Conservation (phyloP, 2,888 invertebrate genomes). For the Drosophila tanythrix region DNA sequence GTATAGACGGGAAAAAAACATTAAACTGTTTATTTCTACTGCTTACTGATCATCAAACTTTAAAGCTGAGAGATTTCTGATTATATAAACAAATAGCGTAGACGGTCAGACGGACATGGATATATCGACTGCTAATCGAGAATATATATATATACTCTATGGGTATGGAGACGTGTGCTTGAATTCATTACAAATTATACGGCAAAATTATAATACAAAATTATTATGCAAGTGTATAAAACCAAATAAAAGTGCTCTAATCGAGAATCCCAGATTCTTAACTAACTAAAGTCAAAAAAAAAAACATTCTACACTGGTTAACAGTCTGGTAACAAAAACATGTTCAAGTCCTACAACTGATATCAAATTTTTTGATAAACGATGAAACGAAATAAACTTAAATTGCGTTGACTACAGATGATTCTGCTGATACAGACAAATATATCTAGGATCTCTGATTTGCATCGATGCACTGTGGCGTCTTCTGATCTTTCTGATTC, state of each 20-base stretch:
- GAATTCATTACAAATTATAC: not conserved
- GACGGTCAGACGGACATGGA: not conserved
- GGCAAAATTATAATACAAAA: not conserved
- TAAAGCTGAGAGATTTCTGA: not conserved
- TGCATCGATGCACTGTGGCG: not conserved
- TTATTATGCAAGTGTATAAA: not conserved
- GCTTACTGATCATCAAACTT: not conserved
- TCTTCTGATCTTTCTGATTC: not conserved
- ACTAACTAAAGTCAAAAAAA: no score
- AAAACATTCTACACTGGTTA: no score
- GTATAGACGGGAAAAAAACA: no score
- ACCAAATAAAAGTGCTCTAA: not conserved
- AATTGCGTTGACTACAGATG: not conserved
- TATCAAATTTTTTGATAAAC: accelerated
- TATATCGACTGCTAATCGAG: not conserved
- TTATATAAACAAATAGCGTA: not conserved
- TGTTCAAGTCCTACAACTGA: accelerated
- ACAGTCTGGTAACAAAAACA: not conserved
- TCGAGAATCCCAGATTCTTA: not conserved
- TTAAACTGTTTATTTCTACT: not conserved
- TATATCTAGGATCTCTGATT: not conserved
- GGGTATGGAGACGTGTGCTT: no score
- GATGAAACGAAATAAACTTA: not conserved
- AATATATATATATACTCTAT: not conserved
- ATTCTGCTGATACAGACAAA: not conserved